Conservation (phyloP, 2,888 invertebrate species). For the Drosophila villosipedis region DNA sequence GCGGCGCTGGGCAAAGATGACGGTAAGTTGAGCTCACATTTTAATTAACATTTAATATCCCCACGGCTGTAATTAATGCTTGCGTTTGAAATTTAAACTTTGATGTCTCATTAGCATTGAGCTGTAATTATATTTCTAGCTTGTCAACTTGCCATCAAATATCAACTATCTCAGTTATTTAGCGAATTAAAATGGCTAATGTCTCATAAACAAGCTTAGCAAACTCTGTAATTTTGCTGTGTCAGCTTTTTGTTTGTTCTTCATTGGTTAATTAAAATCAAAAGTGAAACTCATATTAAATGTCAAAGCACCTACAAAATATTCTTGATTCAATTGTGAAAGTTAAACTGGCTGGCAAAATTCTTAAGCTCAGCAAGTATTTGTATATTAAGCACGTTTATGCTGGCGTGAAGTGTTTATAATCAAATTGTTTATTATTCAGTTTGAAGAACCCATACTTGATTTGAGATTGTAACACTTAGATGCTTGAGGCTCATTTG, state of each 20-base stretch:
- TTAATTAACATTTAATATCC: constrained; percentile 42
- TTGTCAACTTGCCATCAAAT: neutral
- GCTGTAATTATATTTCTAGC: neutral
- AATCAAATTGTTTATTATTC: neutral
- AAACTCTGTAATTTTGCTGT: neutral
- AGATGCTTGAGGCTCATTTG: no score
- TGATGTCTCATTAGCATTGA: neutral
- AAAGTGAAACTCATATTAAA: neutral
- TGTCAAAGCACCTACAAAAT: neutral
- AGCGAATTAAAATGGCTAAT: neutral
- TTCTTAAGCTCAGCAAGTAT: neutral
- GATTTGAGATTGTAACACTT: neutral
- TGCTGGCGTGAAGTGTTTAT: neutral
- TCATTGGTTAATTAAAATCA: neutral
- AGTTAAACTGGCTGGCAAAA: neutral
- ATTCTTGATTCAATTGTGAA: neutral
- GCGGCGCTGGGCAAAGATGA: constrained; percentile 44
- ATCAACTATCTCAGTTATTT: neutral
- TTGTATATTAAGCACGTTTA: no score
- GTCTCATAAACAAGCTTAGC: neutral
- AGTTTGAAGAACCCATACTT: neutral
- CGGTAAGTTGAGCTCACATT: constrained; percentile 40
- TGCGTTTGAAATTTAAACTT: neutral
- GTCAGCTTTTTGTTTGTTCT: neutral
- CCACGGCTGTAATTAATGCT: constrained; percentile 10